Evolutionary conservation across 2,113 vertebrate genomes (phyloP), one percentile per base, ranked within the genome.

Genomic region (Pygoscelis antarcticus): DNA sequence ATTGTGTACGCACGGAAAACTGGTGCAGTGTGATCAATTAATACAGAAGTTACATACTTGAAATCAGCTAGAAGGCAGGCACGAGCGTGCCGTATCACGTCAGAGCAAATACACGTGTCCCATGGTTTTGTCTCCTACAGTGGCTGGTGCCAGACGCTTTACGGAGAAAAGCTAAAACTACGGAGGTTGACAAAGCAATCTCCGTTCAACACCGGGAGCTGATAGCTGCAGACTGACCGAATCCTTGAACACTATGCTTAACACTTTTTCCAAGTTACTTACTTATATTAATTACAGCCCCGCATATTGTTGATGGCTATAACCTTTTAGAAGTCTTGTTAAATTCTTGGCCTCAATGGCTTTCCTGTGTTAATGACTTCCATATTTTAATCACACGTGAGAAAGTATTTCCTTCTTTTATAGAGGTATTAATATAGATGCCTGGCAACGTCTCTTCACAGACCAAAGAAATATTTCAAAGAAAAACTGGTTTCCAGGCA

Each of bases 321-420:
- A 91, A 72, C 27, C 26, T 81, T 86, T 69, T 38, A 79, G 57
- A 84, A 89, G n/a, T 79, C 89, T 70, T 49, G 36, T 82, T 91
- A 83, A 84, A 79, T 95, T 95, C 91, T 75, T 91, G 91, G 83
- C 93, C 77, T 82, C 57, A 15, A 2, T 46, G 30, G 26, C 83
- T 96, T 82, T 89, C 57, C 83, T 69, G 57, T 79, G 69, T 84
- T 92, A 97, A 95, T n/a, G 87, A 94, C 61, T 96, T 95, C 89
- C 96, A 96, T 62, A 69, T 87, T 96, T 81, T 69, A 93, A 84
- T 89, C 72, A 76, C 60, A 86, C 0, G 13, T 49, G 34, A 89
- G 74, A 82, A 90, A 94, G 64, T 52, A 93, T 79, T 92, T 97
- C 80, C 61, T 87, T 69, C 77, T 91, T 96, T 85, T 87, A 89